Conservation (phyloP, 2,888 invertebrate genomes). For the Agriopis leucophaearia region DNA sequence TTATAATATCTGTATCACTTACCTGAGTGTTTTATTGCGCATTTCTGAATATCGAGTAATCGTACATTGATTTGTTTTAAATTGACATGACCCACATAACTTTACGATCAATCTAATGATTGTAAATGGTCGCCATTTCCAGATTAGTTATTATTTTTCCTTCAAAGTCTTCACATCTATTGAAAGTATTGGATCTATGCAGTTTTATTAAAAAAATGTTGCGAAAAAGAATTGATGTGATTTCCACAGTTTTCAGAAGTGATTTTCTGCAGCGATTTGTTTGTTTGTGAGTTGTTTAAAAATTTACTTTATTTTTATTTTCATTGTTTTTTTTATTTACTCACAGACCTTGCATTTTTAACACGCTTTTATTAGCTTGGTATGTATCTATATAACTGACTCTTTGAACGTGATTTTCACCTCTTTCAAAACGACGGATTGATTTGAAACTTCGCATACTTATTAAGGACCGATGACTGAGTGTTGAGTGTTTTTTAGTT, state of each 20-base stretch:
- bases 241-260: neutral
- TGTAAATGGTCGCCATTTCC: neutral
- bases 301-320: too few species aligned
- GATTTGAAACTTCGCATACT: too few species aligned
- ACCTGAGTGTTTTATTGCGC: neutral
- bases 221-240: neutral
- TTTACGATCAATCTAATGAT: constrained; percentile 1
- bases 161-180: neutral
- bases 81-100: neutral
- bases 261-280: neutral
- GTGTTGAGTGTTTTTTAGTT: too few species aligned
- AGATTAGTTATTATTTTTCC: neutral
- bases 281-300: neutral
- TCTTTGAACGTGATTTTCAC: too few species aligned
- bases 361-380: too few species aligned
- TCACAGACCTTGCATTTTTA: too few species aligned
- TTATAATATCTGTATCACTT: too few species aligned
- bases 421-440: too few species aligned
- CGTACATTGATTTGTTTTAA: neutral
- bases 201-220: neutral
- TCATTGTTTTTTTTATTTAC: too few species aligned
- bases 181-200: neutral
- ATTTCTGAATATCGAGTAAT: neutral
- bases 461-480: too few species aligned
- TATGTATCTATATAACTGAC: too few species aligned